These are phyloP conservation scores for Epinephelus lanceolatus DNA, from an alignment of 2,113 vertebrate genomes.

Conservation along the genomic window DNA sequence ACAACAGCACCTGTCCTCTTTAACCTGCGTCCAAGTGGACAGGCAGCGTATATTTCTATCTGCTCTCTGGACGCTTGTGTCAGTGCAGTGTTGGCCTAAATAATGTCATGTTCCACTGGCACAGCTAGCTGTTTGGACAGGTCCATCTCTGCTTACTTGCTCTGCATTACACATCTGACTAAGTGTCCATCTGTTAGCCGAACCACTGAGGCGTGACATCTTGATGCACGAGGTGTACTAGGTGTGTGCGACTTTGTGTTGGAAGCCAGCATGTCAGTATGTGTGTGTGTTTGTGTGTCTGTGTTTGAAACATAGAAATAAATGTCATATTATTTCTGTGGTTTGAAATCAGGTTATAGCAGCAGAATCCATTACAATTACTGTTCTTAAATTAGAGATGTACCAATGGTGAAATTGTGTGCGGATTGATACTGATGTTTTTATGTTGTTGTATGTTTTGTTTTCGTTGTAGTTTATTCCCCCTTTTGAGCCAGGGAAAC, in stretches of 20 bases:
- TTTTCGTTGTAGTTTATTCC: too few species aligned
- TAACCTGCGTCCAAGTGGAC: slow-evolving; percentile 2
- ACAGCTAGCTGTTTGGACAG: slow-evolving; percentile 39
- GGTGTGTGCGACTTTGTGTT: neutral
- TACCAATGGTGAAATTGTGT: too few species aligned
- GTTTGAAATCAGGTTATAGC: neutral
- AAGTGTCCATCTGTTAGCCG: slow-evolving; percentile 34
- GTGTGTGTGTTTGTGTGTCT: neutral
- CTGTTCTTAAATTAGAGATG: neutral
- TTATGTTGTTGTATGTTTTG: too few species aligned
- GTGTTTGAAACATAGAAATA: too few species aligned
- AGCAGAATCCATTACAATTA: neutral
- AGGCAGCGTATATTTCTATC: neutral
- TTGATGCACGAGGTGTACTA: neutral
- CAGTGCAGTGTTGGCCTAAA: slow-evolving; percentile 14
- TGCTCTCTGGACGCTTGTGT: slow-evolving; percentile 18
- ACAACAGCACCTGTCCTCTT: neutral
- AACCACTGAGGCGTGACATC: slow-evolving; percentile 11
- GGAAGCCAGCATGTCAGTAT: neutral
- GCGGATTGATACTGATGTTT: too few species aligned
- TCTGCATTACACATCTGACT: slow-evolving; percentile 52
- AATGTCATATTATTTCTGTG: too few species aligned
- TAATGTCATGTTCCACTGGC: slow-evolving; percentile 31
- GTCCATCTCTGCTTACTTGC: slow-evolving; percentile 30
- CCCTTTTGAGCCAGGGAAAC: too few species aligned